These are phyloP conservation scores for Pangasius sanitwongsei DNA, from an alignment of 2,797 vertebrate genomes.

Conservation along the genomic window DNA sequence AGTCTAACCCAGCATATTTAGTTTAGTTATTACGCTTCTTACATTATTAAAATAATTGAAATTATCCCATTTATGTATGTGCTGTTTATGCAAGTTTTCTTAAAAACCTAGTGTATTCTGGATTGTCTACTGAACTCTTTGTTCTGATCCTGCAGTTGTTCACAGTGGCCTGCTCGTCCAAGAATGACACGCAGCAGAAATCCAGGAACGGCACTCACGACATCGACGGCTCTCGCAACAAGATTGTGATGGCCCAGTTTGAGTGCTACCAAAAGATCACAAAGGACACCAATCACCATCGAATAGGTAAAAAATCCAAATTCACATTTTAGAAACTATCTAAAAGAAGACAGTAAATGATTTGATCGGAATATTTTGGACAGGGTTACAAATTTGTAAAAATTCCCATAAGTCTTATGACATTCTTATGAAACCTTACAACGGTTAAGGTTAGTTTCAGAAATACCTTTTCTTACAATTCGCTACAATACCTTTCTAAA, in stretches of 20 bases:
- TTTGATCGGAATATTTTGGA: background rate
- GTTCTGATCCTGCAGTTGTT: conserved; percentile 65
- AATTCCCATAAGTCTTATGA: too few relatives aligned
- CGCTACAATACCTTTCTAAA: background rate
- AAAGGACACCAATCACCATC: conserved; percentile 72
- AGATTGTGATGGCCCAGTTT: conserved; percentile 88
- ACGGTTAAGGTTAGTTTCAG: background rate
- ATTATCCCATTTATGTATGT: background rate
- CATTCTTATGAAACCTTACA: background rate
- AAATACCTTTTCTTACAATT: background rate
- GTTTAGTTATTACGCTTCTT: background rate
- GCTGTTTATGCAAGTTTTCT: too few relatives aligned
- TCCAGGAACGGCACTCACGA: conserved; percentile 46
- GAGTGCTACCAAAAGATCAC: conserved; percentile 94
- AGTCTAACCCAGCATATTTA: background rate
- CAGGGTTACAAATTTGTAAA: background rate
- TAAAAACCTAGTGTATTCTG: background rate
- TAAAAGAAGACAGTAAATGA: too few relatives aligned
- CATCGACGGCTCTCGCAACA: conserved; percentile 71
- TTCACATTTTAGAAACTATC: too few relatives aligned
- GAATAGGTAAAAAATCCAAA: conserved; percentile 70
- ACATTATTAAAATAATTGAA: background rate
- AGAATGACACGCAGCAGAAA: conserved; percentile 41
- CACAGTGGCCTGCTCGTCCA: conserved; percentile 59
- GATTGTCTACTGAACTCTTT: background rate